phyloP scores from a whole-genome alignment of 2,888 invertebrate species.

The Anarsia innoxiella region DNA sequence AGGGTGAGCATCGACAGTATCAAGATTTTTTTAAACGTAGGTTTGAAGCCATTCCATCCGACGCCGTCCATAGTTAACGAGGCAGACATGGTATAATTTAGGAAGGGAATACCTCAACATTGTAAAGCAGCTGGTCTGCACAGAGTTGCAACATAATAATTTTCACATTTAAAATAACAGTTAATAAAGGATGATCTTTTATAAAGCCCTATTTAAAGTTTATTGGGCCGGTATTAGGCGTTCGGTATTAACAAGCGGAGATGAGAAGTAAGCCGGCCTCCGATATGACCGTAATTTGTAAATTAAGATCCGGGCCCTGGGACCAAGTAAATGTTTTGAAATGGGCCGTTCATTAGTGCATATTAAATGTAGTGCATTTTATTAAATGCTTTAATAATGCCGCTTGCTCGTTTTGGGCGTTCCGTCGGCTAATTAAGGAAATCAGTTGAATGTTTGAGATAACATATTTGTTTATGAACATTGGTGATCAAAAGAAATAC shows the following conservation, averaged over 20 bases:
- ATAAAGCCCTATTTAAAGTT: constrained; percentile 39
- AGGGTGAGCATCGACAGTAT: constrained; percentile 58
- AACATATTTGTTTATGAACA: too few relatives aligned
- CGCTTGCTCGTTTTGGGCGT: constrained; percentile 22
- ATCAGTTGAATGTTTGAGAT: too few relatives aligned
- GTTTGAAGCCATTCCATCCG: constrained; percentile 18
- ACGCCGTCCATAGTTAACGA: constrained; percentile 40
- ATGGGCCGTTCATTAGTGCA: constrained; percentile 51
- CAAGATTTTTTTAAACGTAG: constrained; percentile 41
- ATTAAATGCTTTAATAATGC: constrained; percentile 29
- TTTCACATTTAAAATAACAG: constrained; percentile 63
- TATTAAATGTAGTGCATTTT: constrained; percentile 38
- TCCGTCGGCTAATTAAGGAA: too few relatives aligned
- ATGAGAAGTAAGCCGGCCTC: constrained; percentile 33
- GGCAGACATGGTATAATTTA: constrained; percentile 56
- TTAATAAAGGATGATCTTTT: constrained; percentile 35
- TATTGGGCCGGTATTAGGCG: constrained; percentile 35
- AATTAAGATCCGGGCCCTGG: constrained; percentile 40
- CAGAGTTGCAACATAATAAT: constrained; percentile 49
- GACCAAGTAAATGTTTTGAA: constrained; percentile 50
- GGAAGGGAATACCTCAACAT: constrained; percentile 38
- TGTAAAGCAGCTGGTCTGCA: constrained; percentile 48
- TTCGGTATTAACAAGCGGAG: constrained; percentile 33
- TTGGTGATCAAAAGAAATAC: too few relatives aligned
- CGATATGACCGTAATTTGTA: constrained; percentile 56